Base-by-base conservation (phyloP, 2,888 invertebrate species). In the Netelia inedita region DNA sequence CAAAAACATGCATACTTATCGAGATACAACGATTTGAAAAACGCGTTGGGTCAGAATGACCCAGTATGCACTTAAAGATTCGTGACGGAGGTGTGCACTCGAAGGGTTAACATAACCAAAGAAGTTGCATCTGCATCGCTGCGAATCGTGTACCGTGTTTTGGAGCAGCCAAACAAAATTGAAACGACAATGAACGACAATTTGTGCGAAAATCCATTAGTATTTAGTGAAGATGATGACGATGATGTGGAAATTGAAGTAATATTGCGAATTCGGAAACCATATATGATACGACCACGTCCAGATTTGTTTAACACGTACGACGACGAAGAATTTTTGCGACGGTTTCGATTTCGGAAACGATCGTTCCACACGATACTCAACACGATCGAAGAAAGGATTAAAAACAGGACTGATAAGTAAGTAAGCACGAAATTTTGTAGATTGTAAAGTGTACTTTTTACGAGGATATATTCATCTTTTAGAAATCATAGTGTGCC, bases 311-410 rank as follows among this genome's bases (percentile, higher is more conserved):
- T 55, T 41, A 53, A 57, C 21, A 3, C 10, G 10, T 71, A 71
- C n/a, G 71, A 53, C 10, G 53, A 71, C 21, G 53, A 28, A 23
- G 23, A 71, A n/a, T n/a, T n/a, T n/a, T n/a, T n/a, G n/a, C n/a
- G n/a, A n/a, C n/a, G n/a, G n/a, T n/a, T n/a, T n/a, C 50, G 71
- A n/a, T 71, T 71, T 16, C 35, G 43, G 10, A 71, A 71, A 59
- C n/a, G 28, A 19, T 55, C 55, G 6, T 23, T 71, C 10, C 21
- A 71, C n/a, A 50, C 28, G 23, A 71, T 71, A 21, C 57, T 71
- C 14, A 53, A n/a, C 14, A 23, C 55, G 2, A 71, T 71, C 46
- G 71, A 71, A 71, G 55, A 21, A 16, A 53, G 55, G 21, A 71
- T 72, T 23, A 72, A 14, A 19, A 72, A 10, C 21, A 72, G 55